Evolutionary conservation across 1,140 invertebrate genomes (phyloP).

Genomic region (Zelostemma sp.): DNA sequence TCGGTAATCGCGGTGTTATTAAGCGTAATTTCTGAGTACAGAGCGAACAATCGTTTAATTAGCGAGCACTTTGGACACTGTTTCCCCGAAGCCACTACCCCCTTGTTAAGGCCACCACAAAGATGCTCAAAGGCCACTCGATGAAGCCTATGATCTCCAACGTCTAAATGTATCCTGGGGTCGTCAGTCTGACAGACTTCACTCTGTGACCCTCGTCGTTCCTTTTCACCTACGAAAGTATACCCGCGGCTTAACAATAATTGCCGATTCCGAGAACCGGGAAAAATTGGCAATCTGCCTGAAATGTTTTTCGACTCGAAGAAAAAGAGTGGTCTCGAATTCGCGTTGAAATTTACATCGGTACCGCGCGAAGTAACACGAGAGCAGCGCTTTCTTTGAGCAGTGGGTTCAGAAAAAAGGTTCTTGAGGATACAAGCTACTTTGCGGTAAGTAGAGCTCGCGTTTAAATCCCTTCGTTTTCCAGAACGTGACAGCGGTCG

Average conservation of each 20-base stretch:
- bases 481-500: constrained; percentile 15
- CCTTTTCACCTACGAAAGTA: not conserved
- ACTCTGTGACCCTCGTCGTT: constrained; percentile 9
- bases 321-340: not conserved
- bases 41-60: constrained; percentile 48
- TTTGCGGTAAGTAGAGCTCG: not conserved
- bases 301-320: not conserved
- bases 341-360: no score
- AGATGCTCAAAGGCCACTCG: constrained; percentile 15
- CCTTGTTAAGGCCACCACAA: constrained; percentile 49
- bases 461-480: not conserved
- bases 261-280: not conserved
- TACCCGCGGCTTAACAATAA: not conserved
- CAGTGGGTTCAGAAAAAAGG: not conserved
- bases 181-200: constrained; percentile 47
- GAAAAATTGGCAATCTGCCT: not conserved
- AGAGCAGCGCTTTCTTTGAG: no score
- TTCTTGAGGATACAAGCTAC: not conserved
- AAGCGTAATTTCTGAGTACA: constrained; percentile 44
- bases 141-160: constrained; percentile 41
- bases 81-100: constrained; percentile 25
- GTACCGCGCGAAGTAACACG: no score
- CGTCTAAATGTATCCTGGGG: constrained; percentile 43
- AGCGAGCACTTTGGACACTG: constrained; percentile 43
- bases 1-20: constrained; percentile 48